Evolutionary conservation across 2,113 vertebrate species (phyloP).

Genomic region (Antigone vipio): DNA sequence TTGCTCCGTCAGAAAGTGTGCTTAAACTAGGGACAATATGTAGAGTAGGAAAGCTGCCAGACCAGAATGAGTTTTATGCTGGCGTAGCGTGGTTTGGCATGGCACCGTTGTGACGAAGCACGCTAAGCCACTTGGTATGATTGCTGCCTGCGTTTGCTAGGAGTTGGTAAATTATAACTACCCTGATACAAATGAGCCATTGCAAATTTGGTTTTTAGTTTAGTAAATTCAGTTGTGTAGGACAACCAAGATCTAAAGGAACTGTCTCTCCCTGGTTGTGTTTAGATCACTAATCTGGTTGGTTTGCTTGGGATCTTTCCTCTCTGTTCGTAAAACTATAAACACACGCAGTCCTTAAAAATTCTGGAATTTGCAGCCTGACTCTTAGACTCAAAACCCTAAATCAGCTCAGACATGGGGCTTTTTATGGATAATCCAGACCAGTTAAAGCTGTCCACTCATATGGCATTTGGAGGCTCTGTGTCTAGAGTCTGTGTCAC

Average conservation of each 20-base stretch:
- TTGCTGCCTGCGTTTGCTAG: neutral
- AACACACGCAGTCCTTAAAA: neutral
- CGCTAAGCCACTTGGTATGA: fast-evolving
- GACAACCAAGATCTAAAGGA: neutral
- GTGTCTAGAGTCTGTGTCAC: neutral
- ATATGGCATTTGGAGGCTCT: neutral
- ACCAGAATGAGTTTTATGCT: neutral
- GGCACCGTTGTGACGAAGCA: no score
- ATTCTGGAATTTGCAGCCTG: neutral
- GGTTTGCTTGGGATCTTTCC: neutral
- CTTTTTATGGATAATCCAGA: neutral
- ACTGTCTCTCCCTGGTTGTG: neutral
- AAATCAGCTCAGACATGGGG: neutral
- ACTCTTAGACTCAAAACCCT: neutral
- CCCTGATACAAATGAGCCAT: neutral
- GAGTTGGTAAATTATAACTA: neutral
- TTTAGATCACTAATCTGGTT: neutral
- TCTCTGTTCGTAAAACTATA: neutral
- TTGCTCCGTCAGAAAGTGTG: neutral
- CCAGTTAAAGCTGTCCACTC: neutral
- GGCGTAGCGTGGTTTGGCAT: neutral
- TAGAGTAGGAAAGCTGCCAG: neutral
- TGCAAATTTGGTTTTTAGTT: neutral
- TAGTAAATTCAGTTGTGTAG: neutral
- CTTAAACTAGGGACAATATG: no score